Conservation (phyloP, 2,888 invertebrate genomes). For the Drosophila kambysellisi region DNA sequence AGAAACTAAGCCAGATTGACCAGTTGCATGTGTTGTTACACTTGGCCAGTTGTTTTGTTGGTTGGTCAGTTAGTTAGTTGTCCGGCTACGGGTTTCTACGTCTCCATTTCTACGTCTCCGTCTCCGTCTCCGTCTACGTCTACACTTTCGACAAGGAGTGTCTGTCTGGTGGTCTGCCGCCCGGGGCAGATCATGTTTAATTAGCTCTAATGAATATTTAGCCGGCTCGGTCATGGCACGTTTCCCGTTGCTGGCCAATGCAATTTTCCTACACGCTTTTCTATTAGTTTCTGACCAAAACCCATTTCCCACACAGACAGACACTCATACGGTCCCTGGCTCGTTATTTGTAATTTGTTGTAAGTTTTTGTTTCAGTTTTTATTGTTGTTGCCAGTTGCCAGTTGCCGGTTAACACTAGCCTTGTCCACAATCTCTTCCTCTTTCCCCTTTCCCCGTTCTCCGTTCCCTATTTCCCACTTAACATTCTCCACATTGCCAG, state of each 20-base stretch:
- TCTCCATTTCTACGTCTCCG: not conserved
- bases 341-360: conserved; percentile 78
- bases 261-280: conserved; percentile 71
- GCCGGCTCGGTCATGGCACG: conserved; percentile 51
- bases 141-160: conserved; percentile 7
- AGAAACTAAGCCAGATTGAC: conserved; percentile 26
- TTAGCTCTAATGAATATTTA: conserved; percentile 80
- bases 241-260: conserved; percentile 48
- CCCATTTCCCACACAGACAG: conserved; percentile 21
- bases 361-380: conserved; percentile 76
- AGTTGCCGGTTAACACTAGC: conserved; percentile 51
- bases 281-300: conserved; percentile 54
- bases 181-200: conserved; percentile 73
- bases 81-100: conserved; percentile 9
- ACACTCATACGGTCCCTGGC: conserved; percentile 57
- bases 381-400: conserved; percentile 68
- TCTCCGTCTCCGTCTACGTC: not conserved
- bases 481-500: conserved; percentile 3
- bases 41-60: conserved; percentile 42
- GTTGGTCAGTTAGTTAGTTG: conserved; percentile 40
- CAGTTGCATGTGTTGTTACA: conserved; percentile 48
- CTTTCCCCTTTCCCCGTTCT: not conserved
- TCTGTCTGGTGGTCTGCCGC: conserved; percentile 18
- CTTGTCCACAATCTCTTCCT: conserved; percentile 14
- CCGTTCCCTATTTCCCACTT: not conserved